Evolutionary conservation across 1,140 invertebrate genomes (phyloP).

Genomic region (Drosophila suzukii): DNA sequence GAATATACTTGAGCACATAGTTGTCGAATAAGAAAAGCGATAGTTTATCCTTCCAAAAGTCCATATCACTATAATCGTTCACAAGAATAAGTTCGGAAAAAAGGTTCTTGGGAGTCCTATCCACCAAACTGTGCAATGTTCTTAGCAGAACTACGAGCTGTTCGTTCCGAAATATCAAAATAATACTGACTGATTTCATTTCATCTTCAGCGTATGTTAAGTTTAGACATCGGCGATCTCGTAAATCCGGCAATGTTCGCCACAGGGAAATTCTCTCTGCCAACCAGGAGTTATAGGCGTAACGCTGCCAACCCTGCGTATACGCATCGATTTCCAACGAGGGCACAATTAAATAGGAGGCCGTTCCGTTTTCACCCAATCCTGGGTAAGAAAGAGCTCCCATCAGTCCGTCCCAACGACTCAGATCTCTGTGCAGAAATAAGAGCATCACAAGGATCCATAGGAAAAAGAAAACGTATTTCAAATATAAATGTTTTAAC

Average conservation of each 20-base stretch:
- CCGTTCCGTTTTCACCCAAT: conserved; percentile 5
- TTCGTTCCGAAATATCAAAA: conserved; percentile 91
- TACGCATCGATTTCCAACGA: conserved; percentile 2
- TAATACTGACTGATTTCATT: neutral
- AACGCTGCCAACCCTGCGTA: conserved; percentile 8
- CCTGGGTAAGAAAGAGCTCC: neutral
- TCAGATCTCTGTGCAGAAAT: conserved; percentile 1
- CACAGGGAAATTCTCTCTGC: conserved; percentile 20
- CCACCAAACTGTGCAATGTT: conserved; percentile 92
- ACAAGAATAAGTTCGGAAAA: conserved; percentile 95
- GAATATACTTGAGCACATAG: conserved; percentile 10
- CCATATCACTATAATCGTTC: conserved; percentile 91
- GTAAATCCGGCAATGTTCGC: conserved; percentile 14
- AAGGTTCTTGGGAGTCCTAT: conserved; percentile 90
- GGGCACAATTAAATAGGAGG: conserved; percentile 1
- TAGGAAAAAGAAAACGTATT: neutral
- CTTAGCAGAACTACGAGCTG: conserved; percentile 93
- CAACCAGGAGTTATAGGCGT: conserved; percentile 11
- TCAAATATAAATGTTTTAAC: neutral
- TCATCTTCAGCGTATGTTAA: neutral
- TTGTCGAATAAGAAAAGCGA: conserved; percentile 87
- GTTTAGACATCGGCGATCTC: conserved; percentile 18
- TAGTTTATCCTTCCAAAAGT: conserved; percentile 73
- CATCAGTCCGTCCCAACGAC: conserved; percentile 1
- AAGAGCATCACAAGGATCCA: neutral